Evolutionary conservation across 2,797 vertebrate species (phyloP), one percentile per base, ranked within the genome.

Genomic region (Pseudotriccus pelzelni): DNA sequence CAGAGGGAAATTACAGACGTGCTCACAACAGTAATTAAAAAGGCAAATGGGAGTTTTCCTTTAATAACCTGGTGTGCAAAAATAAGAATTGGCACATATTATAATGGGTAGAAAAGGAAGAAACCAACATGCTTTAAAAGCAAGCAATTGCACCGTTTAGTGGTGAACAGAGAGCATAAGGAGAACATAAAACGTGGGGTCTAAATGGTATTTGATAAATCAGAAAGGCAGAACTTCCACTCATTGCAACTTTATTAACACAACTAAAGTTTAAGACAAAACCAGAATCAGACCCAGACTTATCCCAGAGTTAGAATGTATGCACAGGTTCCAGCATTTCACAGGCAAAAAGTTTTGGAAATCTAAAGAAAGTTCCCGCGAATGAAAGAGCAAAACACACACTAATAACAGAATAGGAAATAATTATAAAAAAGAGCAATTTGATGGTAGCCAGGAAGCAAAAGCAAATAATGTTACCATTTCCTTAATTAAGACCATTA

Each of bases 291-390:
- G 69, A 74, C 30, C n/a, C 24, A 66, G 53, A 30, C 7, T 67
- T 44, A 43, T 3, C 30, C 15, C 32, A 5, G 30, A 72, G 27
- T 22, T 68, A 50, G 14, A 30, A 36, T 0, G 0, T 0, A 1
- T 18, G 32, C 24, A 21, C 9, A 44, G 9, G 24, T 72, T 75
- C 19, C 59, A 66, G 1, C 46, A 32, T 58, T 68, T 47, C 78
- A 46, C 20, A 25, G 37, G 18, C 12, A 84, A 82, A 84, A 73
- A 58, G 3, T 58, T 82, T 46, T 16, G n/a, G 37, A 89, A 76
- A 39, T n/a, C 14, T 46, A 64, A 87, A 53, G 21, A 89, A 60
- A 75, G 0, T 1, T 37, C 37, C 37, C 52, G 49, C 34, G 82
- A 78, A 78, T 23, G 5, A 37, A 89, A 44, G 3, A 67, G 21